Percentiles rank a stretch among this genome's conserved stretches.
phyloP scores from a whole-genome alignment of 2,888 invertebrate genomes.

The Campoletis raptor region DNA sequence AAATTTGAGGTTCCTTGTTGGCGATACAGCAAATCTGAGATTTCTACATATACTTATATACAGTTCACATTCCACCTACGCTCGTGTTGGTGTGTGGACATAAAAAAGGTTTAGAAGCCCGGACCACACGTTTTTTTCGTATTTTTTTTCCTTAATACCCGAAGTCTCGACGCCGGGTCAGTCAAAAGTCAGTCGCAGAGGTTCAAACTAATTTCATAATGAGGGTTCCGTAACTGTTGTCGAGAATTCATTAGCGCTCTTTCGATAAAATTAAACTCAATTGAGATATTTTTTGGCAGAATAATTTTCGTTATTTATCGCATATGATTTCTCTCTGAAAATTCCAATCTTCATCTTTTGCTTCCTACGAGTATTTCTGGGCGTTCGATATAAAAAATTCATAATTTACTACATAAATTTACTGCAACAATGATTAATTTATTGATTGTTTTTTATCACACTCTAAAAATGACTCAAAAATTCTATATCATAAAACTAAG shows the following conservation, averaged over 20 bases:
- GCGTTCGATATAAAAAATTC: conserved; percentile 16
- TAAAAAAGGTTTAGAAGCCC: conserved; percentile 9
- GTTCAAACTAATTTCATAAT: conserved; percentile 81
- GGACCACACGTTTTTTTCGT: conserved; percentile 13
- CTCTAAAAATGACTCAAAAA: conserved; percentile 13
- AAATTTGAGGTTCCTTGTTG: conserved; percentile 42
- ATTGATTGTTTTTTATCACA: background rate
- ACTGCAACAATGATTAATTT: conserved; percentile 55
- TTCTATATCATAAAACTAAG: conserved; percentile 24
- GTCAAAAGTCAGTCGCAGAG: conserved; percentile 68
- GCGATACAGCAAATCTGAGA: conserved; percentile 31
- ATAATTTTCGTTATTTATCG: conserved; percentile 37
- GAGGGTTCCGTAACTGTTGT: conserved; percentile 73
- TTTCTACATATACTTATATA: background rate
- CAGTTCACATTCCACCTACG: conserved; percentile 1
- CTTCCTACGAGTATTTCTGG: background rate
- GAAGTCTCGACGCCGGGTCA: conserved; percentile 66
- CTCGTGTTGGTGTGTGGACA: background rate
- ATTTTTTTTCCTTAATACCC: background rate
- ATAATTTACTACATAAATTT: conserved; percentile 56
- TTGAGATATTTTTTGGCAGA: conserved; percentile 76
- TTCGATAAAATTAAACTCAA: conserved; percentile 75
- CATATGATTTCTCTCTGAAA: conserved; percentile 1
- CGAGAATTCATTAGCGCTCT: conserved; percentile 80
- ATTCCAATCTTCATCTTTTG: conserved; percentile 12